Base-by-base conservation (phyloP, 2,888 invertebrate species). In the Halocaridina rubra region DNA sequence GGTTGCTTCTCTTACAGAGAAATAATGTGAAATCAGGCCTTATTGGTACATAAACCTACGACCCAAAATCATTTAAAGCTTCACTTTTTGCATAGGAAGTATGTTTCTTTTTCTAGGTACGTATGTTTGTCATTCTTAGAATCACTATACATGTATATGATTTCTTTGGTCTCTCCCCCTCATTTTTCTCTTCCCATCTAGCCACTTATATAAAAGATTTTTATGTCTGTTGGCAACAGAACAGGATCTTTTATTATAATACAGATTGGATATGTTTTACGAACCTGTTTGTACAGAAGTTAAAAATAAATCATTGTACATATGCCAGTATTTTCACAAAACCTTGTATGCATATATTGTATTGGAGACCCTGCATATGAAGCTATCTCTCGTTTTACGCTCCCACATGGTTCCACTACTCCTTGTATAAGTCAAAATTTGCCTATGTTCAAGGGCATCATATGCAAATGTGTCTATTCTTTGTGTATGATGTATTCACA, bases 241-340 rank as follows among this genome's bases (percentile, higher is more conserved):
- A 77, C 32, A 77, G 77, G 77, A 77, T 82, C 76, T 77, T n/a
- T 76, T 39, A 77, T 82, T 61, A 74, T 74, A 67, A 57, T 67
- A 76, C 24, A 77, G 77, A 77, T 33, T 82, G 76, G 77, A 82
- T 33, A 71, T 77, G 76, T 77, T 82, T 82, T 67, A 30, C 71
- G 71, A 82, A 67, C 76, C 69, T 82, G 82, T 82, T 82, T 82
- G 82, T 82, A 82, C 82, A 82, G 82, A 82, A 77, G 82, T 82
- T 82, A 81, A 76, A n/a, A 82, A 82, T 82, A 82, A 82, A 82
- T 82, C 71, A 82, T 82, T 82, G 82, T 82, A 82, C 82, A 82
- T 77, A 81, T 76, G 39, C 59, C 4, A 30, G 27, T 57, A 19
- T 61, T 24, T 59, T 30, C 39, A 79, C 19, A 79, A 27, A 64